phyloP scores from a whole-genome alignment of 2,888 invertebrate species.

The Eupithecia centaureata region DNA sequence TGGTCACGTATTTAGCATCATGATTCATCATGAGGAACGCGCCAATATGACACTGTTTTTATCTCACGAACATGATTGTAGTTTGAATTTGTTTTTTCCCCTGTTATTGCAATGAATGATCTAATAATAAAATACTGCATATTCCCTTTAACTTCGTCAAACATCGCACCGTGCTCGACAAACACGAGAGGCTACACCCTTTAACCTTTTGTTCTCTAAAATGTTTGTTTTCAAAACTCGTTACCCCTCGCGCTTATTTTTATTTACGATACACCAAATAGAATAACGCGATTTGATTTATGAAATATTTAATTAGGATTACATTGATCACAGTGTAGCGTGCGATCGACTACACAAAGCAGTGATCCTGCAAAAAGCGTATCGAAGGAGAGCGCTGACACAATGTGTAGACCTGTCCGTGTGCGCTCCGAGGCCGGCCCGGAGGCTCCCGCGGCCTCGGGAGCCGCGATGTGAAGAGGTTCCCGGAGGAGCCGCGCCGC shows the following conservation, averaged over 20 bases:
- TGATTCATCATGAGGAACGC: too few species aligned
- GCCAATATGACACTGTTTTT: too few species aligned
- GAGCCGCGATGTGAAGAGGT: too few species aligned
- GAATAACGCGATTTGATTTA: conserved; percentile 72
- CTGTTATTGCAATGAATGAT: too few species aligned
- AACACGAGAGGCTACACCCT: conserved; percentile 69
- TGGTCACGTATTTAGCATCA: too few species aligned
- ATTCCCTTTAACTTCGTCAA: conserved; percentile 68
- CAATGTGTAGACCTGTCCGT: conserved; percentile 83
- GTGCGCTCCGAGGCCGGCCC: conserved; percentile 75
- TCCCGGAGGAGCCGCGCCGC: conserved; percentile 74
- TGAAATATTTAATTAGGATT: conserved; percentile 76
- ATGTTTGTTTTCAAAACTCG: conserved; percentile 78
- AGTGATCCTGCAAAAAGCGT: conserved; percentile 59
- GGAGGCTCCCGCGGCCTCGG: too few species aligned
- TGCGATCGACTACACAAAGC: conserved; percentile 66
- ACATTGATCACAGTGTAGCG: conserved; percentile 45
- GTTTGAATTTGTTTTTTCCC: too few species aligned
- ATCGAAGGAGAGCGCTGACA: conserved; percentile 74
- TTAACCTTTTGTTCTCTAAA: conserved; percentile 71
- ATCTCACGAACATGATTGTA: too few species aligned
- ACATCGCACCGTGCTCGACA: conserved; percentile 65
- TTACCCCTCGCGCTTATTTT: conserved; percentile 71
- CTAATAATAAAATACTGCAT: too few species aligned
- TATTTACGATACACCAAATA: conserved; percentile 74